Evolutionary conservation across 2,888 invertebrate species (phyloP), one percentile per base, ranked within the genome.

Genomic region (Drosophila nr. perissopoda): DNA sequence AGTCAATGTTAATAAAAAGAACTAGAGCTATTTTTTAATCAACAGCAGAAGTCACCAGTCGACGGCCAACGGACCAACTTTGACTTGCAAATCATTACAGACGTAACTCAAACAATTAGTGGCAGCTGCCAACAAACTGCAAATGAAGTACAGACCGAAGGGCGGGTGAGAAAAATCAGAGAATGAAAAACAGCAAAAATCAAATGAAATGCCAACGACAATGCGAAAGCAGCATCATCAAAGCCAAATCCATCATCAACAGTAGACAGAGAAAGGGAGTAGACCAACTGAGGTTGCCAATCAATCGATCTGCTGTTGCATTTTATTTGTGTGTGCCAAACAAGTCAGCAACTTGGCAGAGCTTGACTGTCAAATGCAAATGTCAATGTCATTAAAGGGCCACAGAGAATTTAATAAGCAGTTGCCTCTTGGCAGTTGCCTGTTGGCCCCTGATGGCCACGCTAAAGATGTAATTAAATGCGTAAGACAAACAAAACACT

Each of bases 61-160:
- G 66, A 69, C 60, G 60, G 73, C 60, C 56, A 63, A 49, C 59
- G 76, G 77, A 70, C 69, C 59, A 87, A 88, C 86, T 86, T 86
- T 86, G 85, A 88, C 85, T 86, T 88, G 85, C 85, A 86, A 86
- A 86, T 86, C 88, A 86, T 86, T 86, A 86, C 89, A 87, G 82
- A 87, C 86, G 82, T 82, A 87, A 84, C 82, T 88, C 89, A 86
- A 86, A 89, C 89, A 86, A 86, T 88, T 86, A 86, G 89, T 89
- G 87, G 82, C 84, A 84, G 82, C 82, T 87, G 78, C 70, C 89
- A 80, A 56, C 78, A 80, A 75, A 73, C 85, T 83, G 81, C 65
- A 81, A 87, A 85, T 73, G 81, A 81, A 85, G 69, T 73, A 48
- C 65, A 56, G 72, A 60, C 53, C 51, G 49, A 33, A 18, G 34